Conservation (phyloP, 2,113 vertebrate genomes). For the Microcebus tavaratra region DNA sequence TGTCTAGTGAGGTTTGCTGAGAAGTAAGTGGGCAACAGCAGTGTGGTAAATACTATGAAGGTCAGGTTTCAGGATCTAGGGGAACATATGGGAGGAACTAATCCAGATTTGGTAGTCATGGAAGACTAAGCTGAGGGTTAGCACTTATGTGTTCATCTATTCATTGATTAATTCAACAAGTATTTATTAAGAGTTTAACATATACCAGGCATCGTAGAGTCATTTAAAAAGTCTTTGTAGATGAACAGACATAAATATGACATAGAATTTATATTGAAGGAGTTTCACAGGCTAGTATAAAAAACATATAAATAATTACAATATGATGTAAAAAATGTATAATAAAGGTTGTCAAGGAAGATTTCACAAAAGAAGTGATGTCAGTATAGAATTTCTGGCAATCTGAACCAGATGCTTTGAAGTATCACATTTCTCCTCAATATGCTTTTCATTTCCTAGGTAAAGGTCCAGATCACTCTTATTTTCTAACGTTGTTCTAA, state of each 20-base stretch:
- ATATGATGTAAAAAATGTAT: background rate
- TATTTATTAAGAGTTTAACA: background rate
- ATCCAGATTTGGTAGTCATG: background rate
- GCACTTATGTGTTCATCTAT: background rate
- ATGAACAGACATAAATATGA: background rate
- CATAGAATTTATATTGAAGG: background rate
- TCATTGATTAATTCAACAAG: background rate
- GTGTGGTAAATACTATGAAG: background rate
- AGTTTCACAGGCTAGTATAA: background rate
- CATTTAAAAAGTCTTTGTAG: background rate
- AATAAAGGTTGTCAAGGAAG: background rate
- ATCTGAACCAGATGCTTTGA: background rate
- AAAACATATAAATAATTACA: background rate
- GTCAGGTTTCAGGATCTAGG: background rate
- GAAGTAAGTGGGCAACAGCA: background rate
- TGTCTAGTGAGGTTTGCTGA: background rate
- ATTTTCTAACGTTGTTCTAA: conserved; percentile 8
- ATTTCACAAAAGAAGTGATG: background rate
- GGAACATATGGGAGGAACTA: background rate
- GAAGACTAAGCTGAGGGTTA: background rate
- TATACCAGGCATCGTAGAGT: background rate
- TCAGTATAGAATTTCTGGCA: background rate
- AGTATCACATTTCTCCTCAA: background rate
- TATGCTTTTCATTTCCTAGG: background rate
- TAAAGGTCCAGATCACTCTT: background rate